Conservation (phyloP, 2,888 invertebrate genomes). For the Cryptocephalus moraei region DNA sequence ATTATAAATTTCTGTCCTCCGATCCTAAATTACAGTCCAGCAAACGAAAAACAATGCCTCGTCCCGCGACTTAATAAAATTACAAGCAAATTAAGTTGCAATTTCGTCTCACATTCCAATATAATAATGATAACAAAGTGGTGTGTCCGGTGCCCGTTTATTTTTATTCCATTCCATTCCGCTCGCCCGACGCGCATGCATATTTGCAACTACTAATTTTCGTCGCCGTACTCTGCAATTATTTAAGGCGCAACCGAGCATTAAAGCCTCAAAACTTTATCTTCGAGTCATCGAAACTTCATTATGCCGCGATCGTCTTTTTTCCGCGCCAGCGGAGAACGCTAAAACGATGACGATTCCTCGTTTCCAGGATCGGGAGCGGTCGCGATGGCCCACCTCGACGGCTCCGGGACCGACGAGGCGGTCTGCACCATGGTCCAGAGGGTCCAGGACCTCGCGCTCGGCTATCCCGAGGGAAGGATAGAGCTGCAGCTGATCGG, state of each 20-base stretch:
- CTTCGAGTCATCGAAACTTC: slow-evolving; percentile 4
- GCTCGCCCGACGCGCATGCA: slow-evolving; percentile 4
- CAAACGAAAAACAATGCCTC: too few relatives aligned
- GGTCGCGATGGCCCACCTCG: slow-evolving; percentile 73
- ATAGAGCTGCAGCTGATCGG: slow-evolving; percentile 86
- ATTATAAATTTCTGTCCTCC: too few relatives aligned
- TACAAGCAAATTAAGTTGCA: slow-evolving; percentile 17
- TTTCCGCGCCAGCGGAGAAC: too few relatives aligned
- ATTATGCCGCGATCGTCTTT: too few relatives aligned
- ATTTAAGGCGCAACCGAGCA: slow-evolving; percentile 25
- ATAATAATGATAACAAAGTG: slow-evolving; percentile 16
- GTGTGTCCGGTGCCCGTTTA: slow-evolving; percentile 4
- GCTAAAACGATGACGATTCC: not conserved
- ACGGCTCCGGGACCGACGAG: slow-evolving; percentile 76
- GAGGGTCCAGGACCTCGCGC: slow-evolving; percentile 75
- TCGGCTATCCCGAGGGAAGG: slow-evolving; percentile 79
- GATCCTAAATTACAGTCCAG: too few relatives aligned
- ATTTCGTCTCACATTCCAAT: slow-evolving; percentile 15
- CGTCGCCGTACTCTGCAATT: slow-evolving; percentile 29
- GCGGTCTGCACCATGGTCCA: slow-evolving; percentile 75
- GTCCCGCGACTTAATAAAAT: slow-evolving; percentile 10
- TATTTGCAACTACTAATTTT: slow-evolving; percentile 29
- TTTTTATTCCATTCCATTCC: not conserved
- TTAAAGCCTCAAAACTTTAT: slow-evolving; percentile 16
- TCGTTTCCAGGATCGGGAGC: slow-evolving; percentile 67